phyloP scores from a whole-genome alignment of 1,140 invertebrate species.

The Chelonus insularis region DNA sequence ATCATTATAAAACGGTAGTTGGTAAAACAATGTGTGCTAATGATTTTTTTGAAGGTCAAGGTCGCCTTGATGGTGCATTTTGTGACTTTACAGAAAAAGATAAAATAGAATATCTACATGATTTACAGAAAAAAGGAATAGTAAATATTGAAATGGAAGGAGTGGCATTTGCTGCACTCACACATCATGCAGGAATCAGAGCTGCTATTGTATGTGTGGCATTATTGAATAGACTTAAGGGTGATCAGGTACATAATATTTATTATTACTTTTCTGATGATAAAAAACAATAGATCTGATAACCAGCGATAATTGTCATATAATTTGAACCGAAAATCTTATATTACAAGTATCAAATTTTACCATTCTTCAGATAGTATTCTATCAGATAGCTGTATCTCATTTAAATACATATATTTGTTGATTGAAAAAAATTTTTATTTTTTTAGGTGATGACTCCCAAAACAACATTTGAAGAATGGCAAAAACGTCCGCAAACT shows the following conservation, averaged over 20 bases:
- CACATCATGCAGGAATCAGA: slow-evolving; percentile 90
- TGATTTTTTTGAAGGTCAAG: slow-evolving; percentile 98
- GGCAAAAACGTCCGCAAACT: no score
- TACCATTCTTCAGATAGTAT: no score
- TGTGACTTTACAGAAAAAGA: slow-evolving; percentile 90
- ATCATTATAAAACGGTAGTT: slow-evolving; percentile 81
- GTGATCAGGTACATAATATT: slow-evolving; percentile 96
- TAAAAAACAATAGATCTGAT: no score
- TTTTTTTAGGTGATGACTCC: no score
- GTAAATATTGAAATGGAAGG: slow-evolving; percentile 99
- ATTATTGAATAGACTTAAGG: slow-evolving; percentile 87
- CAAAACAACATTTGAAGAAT: no score
- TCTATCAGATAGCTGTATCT: no score
- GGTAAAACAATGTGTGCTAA: slow-evolving; percentile 96
- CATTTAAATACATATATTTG: no score
- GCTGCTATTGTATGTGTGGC: slow-evolving; percentile 93
- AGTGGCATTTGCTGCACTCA: slow-evolving; percentile 88
- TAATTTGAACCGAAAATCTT: no score
- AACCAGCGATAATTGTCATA: no score
- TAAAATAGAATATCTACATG: slow-evolving; percentile 84
- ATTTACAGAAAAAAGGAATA: slow-evolving; percentile 78
- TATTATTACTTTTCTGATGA: slow-evolving; percentile 16
- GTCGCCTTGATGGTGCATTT: slow-evolving; percentile 93
- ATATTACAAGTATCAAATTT: no score
- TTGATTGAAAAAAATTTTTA: no score